Evolutionary conservation across 2,888 invertebrate genomes (phyloP).

Genomic region (Campoplex nolae): DNA sequence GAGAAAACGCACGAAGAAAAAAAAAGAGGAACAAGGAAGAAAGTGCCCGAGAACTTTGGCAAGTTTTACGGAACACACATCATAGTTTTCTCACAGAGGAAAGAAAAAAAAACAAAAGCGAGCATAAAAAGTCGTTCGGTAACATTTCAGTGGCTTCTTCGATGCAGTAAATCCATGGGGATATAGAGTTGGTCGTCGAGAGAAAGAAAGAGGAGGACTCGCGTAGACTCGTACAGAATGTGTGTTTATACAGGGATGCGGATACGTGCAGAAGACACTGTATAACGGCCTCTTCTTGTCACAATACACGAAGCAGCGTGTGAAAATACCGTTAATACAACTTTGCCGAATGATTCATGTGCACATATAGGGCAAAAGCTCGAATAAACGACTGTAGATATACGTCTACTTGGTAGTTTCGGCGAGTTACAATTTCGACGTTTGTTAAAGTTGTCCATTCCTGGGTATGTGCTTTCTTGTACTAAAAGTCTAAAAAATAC

Average conservation of each 20-base stretch:
- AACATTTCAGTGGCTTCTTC: conserved; percentile 49
- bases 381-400: conserved; percentile 21
- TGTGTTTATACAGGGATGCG: conserved; percentile 27
- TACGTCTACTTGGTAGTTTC: neutral
- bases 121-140: conserved; percentile 29
- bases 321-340: conserved; percentile 81
- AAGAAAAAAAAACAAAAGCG: neutral
- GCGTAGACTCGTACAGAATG: conserved; percentile 11
- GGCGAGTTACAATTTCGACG: neutral
- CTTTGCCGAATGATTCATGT: conserved; percentile 79
- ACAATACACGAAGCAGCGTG: conserved; percentile 58
- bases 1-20: neutral
- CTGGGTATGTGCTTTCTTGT: neutral
- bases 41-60: neutral
- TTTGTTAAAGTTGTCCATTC: neutral
- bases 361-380: conserved; percentile 23
- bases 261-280: conserved; percentile 43
- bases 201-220: neutral
- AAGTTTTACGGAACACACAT: conserved; percentile 27
- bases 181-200: neutral
- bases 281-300: conserved; percentile 65
- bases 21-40: neutral
- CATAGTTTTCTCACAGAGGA: neutral
- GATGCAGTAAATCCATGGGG: conserved; percentile 27
- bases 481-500: neutral